Base-by-base conservation (phyloP, 2,888 invertebrate genomes). In the Campoplex capitator region DNA sequence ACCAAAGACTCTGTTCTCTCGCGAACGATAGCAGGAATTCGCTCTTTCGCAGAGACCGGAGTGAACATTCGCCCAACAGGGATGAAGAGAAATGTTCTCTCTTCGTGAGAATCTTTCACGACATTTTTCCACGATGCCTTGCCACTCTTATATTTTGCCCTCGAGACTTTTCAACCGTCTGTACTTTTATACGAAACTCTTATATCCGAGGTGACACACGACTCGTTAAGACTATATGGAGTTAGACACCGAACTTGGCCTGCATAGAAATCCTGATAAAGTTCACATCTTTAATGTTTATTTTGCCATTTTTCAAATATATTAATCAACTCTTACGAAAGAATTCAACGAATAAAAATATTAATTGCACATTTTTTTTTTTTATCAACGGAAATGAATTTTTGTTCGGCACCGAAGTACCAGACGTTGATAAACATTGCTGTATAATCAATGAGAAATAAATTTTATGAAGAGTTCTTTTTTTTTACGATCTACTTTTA, bases 61-160 rank as follows among this genome's bases (percentile, higher is more conserved):
- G 68, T 54, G 28, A 32, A 62, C 71, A 80, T 73, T 80, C 48
- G 51, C 35, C n/a, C 45, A n/a, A 54, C 65, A 38, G 48, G 80
- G 71, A n/a, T 56, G 45, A 65, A 56, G 71, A 62, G 58, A 45
- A 62, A 65, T 23, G 51, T n/a, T n/a, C 81, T 83, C 88, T 86
- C 58, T 62, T 32, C 90, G 89, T 90, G 90, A 89, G 89, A 90
- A 90, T 90, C 84, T 86, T 77, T 77, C 79, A 85, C 82, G 84
- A 88, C 86, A 88, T 89, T 89, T 89, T 89, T 88, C 86, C 88
- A 88, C 86, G 83, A 77, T 81, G 71, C 81, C 81, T 67, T 76
- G 32, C 71, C 51, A 32, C 58, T 62, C 4, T 32, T 62, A 62
- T 62, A 28, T 28, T 23, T 23, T 54, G 74, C 45, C 62, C 45